A percentile compares a stretch with the other conserved stretches of the same genome.
Evolutionary conservation across 1,140 invertebrate species (phyloP).

Genomic region (Zophobas morio): DNA sequence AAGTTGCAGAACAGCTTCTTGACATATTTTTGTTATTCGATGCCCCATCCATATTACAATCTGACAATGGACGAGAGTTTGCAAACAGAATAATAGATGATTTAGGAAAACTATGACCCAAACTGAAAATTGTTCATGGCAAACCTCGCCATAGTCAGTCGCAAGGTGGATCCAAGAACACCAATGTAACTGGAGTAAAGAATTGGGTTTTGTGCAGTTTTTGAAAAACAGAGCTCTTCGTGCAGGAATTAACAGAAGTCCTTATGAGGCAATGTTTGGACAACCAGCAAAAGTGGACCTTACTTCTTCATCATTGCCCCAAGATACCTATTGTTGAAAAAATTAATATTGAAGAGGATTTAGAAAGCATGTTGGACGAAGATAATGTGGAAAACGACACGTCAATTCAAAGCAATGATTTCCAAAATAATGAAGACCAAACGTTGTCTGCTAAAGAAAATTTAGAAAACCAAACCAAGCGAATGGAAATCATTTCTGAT

Average conservation of each 20-base stretch:
- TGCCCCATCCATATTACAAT: conserved; percentile 62
- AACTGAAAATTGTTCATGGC: conserved; percentile 43
- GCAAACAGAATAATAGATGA: not conserved
- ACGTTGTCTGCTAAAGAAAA: too few relatives aligned
- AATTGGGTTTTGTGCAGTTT: conserved; percentile 56
- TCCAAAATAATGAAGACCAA: too few relatives aligned
- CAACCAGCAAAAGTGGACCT: conserved; percentile 8
- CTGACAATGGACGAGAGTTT: conserved; percentile 61
- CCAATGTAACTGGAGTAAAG: conserved; percentile 66
- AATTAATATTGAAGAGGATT: conserved; percentile 35
- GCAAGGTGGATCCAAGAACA: too few relatives aligned
- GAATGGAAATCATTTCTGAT: too few relatives aligned
- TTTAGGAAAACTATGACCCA: too few relatives aligned
- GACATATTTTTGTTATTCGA: not conserved
- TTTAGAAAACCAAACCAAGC: too few relatives aligned
- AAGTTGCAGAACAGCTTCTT: too few relatives aligned
- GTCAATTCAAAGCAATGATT: conserved; percentile 1
- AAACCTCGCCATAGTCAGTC: conserved; percentile 65
- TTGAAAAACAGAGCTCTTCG: conserved; percentile 55
- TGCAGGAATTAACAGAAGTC: too few relatives aligned
- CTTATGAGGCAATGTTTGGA: conserved; percentile 62
- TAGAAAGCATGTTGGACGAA: too few relatives aligned
- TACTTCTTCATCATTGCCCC: conserved; percentile 6
- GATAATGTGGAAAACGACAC: conserved; percentile 19
- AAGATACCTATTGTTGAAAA: conserved; percentile 45